These are phyloP conservation scores for Connochaetes taurinus DNA, from an alignment of 2,113 vertebrate genomes.

Conservation along the genomic window DNA sequence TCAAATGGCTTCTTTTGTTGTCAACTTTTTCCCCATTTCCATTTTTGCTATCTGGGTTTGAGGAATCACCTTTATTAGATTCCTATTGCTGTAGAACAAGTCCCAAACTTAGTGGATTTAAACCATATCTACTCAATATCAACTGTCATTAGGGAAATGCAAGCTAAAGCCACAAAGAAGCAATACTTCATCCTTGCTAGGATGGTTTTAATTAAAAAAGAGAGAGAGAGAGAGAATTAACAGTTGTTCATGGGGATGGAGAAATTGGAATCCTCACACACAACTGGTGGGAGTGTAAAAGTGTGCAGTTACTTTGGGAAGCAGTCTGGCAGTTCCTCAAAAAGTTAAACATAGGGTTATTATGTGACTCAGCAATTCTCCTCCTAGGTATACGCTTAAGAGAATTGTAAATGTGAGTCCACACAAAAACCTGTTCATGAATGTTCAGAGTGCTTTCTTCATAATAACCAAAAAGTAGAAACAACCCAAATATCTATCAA, in stretches of 20 bases:
- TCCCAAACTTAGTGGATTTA: neutral
- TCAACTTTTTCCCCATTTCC: neutral
- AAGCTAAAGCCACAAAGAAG: neutral
- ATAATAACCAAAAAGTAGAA: slow-evolving; percentile 4
- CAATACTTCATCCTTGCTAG: neutral
- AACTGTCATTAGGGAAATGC: neutral
- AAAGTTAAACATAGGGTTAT: neutral
- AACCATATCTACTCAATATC: neutral
- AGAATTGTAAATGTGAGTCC: neutral
- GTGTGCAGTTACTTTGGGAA: neutral
- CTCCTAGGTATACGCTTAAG: neutral
- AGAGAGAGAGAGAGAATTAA: neutral
- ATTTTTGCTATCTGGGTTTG: neutral
- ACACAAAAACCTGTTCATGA: neutral
- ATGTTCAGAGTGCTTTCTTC: neutral
- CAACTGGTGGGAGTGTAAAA: neutral
- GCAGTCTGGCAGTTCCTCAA: neutral
- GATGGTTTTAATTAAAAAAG: neutral
- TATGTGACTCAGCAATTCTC: neutral
- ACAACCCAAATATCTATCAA: neutral
- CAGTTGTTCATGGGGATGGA: neutral
- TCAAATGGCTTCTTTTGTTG: neutral
- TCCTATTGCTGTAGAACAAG: neutral
- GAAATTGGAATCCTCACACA: neutral
- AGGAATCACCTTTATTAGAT: neutral